Base-by-base conservation (phyloP, 2,888 invertebrate species). In the Melanchra persicariae region DNA sequence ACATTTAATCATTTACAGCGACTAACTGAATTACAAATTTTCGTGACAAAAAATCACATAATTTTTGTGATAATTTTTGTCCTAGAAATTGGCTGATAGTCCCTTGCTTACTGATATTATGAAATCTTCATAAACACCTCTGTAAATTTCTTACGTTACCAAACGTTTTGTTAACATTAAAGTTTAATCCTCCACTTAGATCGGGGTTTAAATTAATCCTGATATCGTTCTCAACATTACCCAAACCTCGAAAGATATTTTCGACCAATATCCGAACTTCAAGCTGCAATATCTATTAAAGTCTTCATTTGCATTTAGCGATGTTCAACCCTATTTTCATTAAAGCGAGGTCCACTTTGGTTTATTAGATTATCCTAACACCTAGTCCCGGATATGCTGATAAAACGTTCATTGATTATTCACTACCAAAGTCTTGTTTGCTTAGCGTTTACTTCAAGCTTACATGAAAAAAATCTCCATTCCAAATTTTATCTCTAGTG, bases 371-470 rank as follows among this genome's bases (percentile, higher is more conserved):
- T 80, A 70, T 71, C 51, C 71, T 72, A 72, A 80, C 73, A 84
- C 77, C 69, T 68, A 69, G 45, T 65, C 22, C 60, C 22, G 45
- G 69, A 59, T 58, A 72, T 52, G 49, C 65, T 75, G 73, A 75
- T 82, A 80, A 77, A 77, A 84, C 76, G 79, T 65, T 75, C 68
- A 84, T 84, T 80, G 80, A 77, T 80, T 77, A 83, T 83, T 79
- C 77, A 67, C 51, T 49, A 54, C 37, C 47, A 43, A 74, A 45
- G 51, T 52, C 63, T 66, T n/a, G 54, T 72, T 68, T 70, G 55
- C 68, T 66, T 61, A 61, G 54, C 70, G 64, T 67, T 71, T 70
- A 40, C 64, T 67, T 63, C 22, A 51, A 24, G 5, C 40, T 78
- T 61, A 43, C 54, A 54, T 65, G 22, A 45, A 52, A 22, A 17